These are phyloP conservation scores for Phania funesta DNA, from an alignment of 2,888 invertebrate species.

Conservation along the genomic window DNA sequence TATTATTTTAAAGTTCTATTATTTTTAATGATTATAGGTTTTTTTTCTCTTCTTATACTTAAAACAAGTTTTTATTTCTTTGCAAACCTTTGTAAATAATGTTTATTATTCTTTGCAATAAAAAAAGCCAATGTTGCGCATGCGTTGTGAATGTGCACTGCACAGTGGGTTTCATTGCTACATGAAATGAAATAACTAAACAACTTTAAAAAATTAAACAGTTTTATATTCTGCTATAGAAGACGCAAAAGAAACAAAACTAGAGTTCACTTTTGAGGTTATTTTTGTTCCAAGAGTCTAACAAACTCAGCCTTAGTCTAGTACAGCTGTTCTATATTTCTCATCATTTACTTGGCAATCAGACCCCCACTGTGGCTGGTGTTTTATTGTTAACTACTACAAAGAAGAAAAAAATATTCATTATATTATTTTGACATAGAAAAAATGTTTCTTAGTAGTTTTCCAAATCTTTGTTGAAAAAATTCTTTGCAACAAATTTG, in stretches of 20 bases:
- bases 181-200: too few species aligned
- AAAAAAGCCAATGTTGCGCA: conserved; percentile 16
- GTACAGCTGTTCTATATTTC: too few species aligned
- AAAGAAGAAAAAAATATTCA: conserved; percentile 20
- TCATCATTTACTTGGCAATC: too few species aligned
- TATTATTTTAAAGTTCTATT: conserved; percentile 51
- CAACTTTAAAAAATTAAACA: too few species aligned
- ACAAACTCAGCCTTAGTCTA: too few species aligned
- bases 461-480: background rate
- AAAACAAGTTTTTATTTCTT: conserved; percentile 33
- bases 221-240: too few species aligned
- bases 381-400: conserved; percentile 26
- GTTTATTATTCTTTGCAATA: background rate
- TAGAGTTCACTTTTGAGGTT: too few species aligned
- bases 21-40: conserved; percentile 45
- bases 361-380: too few species aligned
- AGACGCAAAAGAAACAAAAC: too few species aligned
- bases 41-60: conserved; percentile 3
- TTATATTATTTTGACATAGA: conserved; percentile 39
- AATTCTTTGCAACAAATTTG: conserved; percentile 18
- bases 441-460: conserved; percentile 10
- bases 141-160: conserved; percentile 39
- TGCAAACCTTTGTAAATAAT: conserved; percentile 13
- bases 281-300: too few species aligned
- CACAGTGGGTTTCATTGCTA: background rate